Percentiles rank a stretch among this genome's conserved stretches.
These are phyloP conservation scores for Thaumetopoea pityocampa DNA, from an alignment of 1,140 invertebrate genomes.

Conservation along the genomic window DNA sequence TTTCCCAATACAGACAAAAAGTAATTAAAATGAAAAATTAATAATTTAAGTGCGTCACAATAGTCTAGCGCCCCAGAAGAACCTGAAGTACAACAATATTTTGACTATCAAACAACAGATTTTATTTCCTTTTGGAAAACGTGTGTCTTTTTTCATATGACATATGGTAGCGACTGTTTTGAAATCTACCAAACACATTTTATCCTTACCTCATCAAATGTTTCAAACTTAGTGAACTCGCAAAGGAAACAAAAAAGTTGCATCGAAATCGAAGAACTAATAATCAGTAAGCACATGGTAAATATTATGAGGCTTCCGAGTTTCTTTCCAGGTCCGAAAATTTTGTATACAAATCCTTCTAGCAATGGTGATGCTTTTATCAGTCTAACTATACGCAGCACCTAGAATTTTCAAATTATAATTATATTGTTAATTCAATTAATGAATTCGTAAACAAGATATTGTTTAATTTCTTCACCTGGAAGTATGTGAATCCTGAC, in stretches of 20 bases:
- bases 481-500: slow-evolving; percentile 96
- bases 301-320: slow-evolving; percentile 98
- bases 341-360: slow-evolving; percentile 99
- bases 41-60: too few relatives aligned
- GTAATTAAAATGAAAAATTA: too few relatives aligned
- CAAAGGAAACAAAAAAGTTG: slow-evolving; percentile 97
- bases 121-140: too few relatives aligned
- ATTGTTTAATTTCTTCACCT: slow-evolving; percentile 73
- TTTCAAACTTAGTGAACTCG: slow-evolving; percentile 98
- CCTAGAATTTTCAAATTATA: slow-evolving; percentile 76
- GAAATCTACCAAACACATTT: too few relatives aligned
- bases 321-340: slow-evolving; percentile 99
- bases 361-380: slow-evolving; percentile 99
- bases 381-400: slow-evolving; percentile 94
- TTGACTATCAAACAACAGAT: too few relatives aligned
- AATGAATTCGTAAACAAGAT: slow-evolving; percentile 2
- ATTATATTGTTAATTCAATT: neutral
- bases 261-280: slow-evolving; percentile 99
- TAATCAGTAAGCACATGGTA: slow-evolving; percentile 98
- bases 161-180: too few relatives aligned
- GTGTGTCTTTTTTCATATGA: too few relatives aligned
- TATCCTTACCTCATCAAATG: slow-evolving; percentile 92
- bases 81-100: too few relatives aligned
- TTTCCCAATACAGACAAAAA: too few relatives aligned
- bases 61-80: too few relatives aligned